Percentiles rank a stretch among this genome's conserved stretches.
These are phyloP conservation scores for Tribolium castaneum DNA, from an alignment of 1,140 invertebrate genomes.

Conservation along the genomic window DNA sequence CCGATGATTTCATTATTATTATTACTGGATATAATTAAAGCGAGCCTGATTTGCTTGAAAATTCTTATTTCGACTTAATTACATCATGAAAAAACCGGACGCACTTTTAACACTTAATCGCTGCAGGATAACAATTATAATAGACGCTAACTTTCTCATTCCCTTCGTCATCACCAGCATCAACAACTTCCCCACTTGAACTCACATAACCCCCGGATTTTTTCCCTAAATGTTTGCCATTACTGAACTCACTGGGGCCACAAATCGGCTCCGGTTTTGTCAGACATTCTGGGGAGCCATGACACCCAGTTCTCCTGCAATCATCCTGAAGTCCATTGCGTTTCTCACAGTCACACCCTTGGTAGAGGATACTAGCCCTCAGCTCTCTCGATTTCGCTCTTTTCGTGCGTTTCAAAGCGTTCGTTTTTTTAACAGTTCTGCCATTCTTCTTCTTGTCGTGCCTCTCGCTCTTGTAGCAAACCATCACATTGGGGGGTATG, in stretches of 20 bases:
- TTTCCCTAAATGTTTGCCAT: constrained; percentile 57
- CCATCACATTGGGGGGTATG: constrained; percentile 30
- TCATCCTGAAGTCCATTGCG: constrained; percentile 77
- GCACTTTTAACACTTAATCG: constrained; percentile 6
- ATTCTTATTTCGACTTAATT: background rate
- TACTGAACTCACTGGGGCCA: constrained; percentile 57
- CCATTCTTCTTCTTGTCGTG: constrained; percentile 1
- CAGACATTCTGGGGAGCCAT: constrained; percentile 74
- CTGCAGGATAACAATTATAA: constrained; percentile 21
- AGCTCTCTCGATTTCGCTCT: constrained; percentile 72
- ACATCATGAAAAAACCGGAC: background rate
- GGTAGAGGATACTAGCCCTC: constrained; percentile 73
- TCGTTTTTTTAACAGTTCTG: background rate
- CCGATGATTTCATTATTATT: too few relatives aligned
- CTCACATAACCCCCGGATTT: constrained; percentile 33
- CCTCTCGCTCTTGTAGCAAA: constrained; percentile 31
- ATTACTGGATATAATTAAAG: background rate
- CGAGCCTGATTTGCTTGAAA: background rate
- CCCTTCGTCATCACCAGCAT: background rate
- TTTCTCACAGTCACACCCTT: constrained; percentile 78
- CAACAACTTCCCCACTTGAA: background rate
- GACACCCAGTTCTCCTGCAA: constrained; percentile 75
- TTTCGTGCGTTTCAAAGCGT: background rate
- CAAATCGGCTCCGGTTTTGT: constrained; percentile 58
- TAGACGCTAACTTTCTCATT: background rate